Conservation (phyloP, 2,888 invertebrate genomes). For the Dione vanillae region DNA sequence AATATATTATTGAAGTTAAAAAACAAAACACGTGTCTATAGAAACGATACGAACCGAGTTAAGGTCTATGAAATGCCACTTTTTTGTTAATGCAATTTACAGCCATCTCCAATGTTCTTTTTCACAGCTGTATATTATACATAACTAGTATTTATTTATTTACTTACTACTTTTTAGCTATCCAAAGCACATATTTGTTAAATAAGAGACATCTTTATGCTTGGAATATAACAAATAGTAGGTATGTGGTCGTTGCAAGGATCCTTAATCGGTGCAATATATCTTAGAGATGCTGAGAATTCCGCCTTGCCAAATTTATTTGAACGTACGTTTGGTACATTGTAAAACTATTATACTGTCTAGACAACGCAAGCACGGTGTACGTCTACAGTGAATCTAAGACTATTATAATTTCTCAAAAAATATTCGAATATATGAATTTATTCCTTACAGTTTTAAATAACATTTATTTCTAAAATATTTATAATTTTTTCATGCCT, state of each 20-base stretch:
- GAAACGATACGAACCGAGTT: neutral
- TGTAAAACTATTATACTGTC: conserved; percentile 42
- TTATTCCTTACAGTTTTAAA: too few species aligned
- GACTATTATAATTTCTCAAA: neutral
- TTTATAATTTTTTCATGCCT: too few species aligned
- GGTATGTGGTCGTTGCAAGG: conserved; percentile 24
- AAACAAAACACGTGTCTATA: neutral
- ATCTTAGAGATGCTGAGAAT: conserved; percentile 35
- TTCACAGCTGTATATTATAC: neutral
- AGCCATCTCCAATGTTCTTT: too few species aligned
- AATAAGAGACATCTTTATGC: neutral
- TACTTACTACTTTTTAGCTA: neutral
- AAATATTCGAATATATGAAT: neutral
- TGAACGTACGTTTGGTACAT: conserved; percentile 31
- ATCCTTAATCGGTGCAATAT: conserved; percentile 35
- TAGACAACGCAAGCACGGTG: conserved; percentile 38
- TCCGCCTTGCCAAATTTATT: conserved; percentile 45
- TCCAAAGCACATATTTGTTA: neutral
- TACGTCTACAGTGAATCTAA: neutral
- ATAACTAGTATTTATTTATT: neutral
- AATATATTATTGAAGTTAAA: conserved; percentile 23
- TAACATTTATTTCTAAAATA: too few species aligned
- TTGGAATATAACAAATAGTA: conserved; percentile 2
- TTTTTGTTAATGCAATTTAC: too few species aligned
- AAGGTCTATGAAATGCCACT: too few species aligned